Evolutionary conservation across 2,888 invertebrate genomes (phyloP).

Genomic region (Junonia oenone): DNA sequence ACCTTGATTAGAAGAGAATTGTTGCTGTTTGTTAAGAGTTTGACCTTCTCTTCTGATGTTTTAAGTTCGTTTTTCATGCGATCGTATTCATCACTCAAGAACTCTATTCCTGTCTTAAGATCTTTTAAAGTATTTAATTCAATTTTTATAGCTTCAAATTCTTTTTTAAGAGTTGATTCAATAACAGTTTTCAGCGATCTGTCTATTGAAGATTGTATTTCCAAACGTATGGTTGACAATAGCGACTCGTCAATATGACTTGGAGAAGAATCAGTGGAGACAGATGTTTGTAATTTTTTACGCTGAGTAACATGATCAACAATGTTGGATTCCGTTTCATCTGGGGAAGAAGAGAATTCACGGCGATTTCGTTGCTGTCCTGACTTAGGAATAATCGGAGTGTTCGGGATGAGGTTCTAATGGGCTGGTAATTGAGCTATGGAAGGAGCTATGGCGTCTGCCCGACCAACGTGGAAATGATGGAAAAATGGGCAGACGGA

Average conservation of each 20-base stretch:
- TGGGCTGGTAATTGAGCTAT: no score
- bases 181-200: constrained; percentile 3
- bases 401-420: no score
- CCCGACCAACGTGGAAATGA: no score
- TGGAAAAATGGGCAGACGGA: no score
- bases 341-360: not conserved
- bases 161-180: constrained; percentile 4
- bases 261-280: not conserved
- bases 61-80: constrained; percentile 1
- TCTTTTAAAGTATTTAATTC: constrained; percentile 7
- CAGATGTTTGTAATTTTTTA: constrained; percentile 2
- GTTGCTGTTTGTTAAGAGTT: constrained; percentile 1
- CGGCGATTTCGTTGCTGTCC: not conserved
- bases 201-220: constrained; percentile 10
- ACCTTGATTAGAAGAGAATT: not conserved
- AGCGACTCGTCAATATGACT: not conserved
- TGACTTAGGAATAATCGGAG: not conserved
- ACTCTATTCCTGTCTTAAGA: constrained; percentile 3
- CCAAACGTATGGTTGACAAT: not conserved
- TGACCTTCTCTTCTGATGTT: constrained; percentile 4
- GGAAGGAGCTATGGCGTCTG: no score
- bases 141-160: constrained; percentile 5
- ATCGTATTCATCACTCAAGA: constrained; percentile 14
- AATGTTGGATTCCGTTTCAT: not conserved
- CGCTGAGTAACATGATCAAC: not conserved